Base-by-base conservation (phyloP, 2,888 invertebrate genomes). In the Cheilosia variabilis region DNA sequence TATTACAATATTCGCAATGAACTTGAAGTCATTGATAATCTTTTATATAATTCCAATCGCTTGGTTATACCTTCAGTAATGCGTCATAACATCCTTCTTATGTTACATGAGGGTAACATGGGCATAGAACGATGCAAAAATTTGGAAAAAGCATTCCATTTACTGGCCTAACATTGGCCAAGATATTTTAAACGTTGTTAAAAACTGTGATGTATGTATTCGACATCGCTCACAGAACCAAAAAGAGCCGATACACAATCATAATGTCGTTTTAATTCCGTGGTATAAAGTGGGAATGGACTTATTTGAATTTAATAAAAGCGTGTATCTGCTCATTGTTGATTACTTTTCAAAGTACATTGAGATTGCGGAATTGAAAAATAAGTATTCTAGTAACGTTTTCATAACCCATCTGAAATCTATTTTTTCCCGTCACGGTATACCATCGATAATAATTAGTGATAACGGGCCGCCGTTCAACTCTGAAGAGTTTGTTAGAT, bases 61-160 rank as follows among this genome's bases (percentile, higher is more conserved):
- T 45, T 88, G 2, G 62, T 88, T 10, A 68, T 89, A 43, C 88
- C 89, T 10, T 78, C 69, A n/a, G 84, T 34, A 37, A 53, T 88
- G 22, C 87, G 88, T 81, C 71, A 66, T 31, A 78, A 87, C 31
- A 88, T 89, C 66, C 55, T 89, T 53, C 58, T 84, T 7, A 82
- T 79, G 55, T 63, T 89, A 17, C 88, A 89, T 60, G 88, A 88
- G 65, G 78, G 75, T 17, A 89, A 89, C 57, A 53, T 88, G 43
- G 88, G 89, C 2, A 72, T 88, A 2, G 88, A 87, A 50, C 88
- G 88, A 72, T 88, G 87, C 55, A 87, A 87, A 71, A 73, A 53
- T 13, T 52, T 88, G 22, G 89, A 89, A 0, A 63, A 87, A 50
- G n/a, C 76, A 87, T 34, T 76, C 84, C 45, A 22, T 89, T 9